Base-by-base conservation (phyloP, 1,140 invertebrate species). In the Drosophila nannoptera region DNA sequence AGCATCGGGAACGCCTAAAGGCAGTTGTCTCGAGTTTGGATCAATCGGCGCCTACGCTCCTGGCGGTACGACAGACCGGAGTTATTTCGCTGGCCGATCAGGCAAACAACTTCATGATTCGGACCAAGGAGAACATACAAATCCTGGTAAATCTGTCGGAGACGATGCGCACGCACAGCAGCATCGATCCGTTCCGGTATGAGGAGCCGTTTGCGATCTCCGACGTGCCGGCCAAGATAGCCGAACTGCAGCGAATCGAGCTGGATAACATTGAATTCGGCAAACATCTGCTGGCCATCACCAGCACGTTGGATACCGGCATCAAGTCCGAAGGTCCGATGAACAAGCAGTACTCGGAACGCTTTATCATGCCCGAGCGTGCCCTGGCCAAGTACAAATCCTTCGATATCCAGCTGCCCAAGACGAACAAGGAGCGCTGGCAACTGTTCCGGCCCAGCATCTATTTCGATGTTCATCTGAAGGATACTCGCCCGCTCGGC, bases 391-490 rank as follows among this genome's bases (percentile, higher is more conserved):
- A 86, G 42, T 88, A 88, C 43, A 55, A 73, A 35, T 42, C 53
- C 0, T 77, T 76, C 2, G 50, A 75, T 4, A 48, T 88, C 0
- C 31, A 50, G 7, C 29, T 86, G 4, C 81, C 73, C 8, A 3
- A 16, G 2, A 35, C 64, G 11, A 65, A 72, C 31, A 55, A 22
- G 5, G 73, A 77, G 33, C n/a, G 82, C 14, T 69, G 69, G 16
- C 73, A 70, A 0, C 62, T 88, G 11, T 70, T 88, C 16, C 69
- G 87, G 5, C 87, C 87, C 0, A 56, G 69, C 5, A 49, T 88
- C 9, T 88, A 68, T 45, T 80, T 88, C 11, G 87, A 88, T 5
- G 31, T 87, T 0, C 64, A 74, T 29, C 38, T 83, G 0, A 82
- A 82, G 36, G 72, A 70, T 14, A 42, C 69, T 5, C 73, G 74